These are phyloP conservation scores for Clanis bilineata DNA, from an alignment of 2,888 invertebrate species.

Conservation along the genomic window DNA sequence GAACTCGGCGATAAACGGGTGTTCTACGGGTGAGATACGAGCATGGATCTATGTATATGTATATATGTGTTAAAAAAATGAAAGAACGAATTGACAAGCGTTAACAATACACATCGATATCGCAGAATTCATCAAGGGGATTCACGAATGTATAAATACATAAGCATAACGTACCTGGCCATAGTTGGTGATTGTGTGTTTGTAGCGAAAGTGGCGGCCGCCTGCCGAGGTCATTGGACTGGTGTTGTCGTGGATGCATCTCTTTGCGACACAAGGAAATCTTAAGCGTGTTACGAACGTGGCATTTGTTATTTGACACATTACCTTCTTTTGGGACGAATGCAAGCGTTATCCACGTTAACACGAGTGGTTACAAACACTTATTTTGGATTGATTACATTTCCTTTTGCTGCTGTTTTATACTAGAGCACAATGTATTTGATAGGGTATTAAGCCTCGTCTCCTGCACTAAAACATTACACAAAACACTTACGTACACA, in stretches of 20 bases:
- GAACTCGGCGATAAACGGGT: too few relatives aligned
- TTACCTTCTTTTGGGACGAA: conserved; percentile 13
- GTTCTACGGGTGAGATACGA: too few relatives aligned
- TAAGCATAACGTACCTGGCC: conserved; percentile 26
- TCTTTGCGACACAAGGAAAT: conserved; percentile 47
- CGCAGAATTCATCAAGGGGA: conserved; percentile 12
- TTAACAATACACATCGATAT: conserved; percentile 21
- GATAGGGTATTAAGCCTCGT: too few relatives aligned
- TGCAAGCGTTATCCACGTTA: neutral
- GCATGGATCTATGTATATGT: too few relatives aligned
- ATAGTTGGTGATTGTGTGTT: conserved; percentile 38
- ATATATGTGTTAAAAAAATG: too few relatives aligned
- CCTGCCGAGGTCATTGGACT: conserved; percentile 55
- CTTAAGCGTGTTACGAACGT: conserved; percentile 52
- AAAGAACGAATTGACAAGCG: neutral
- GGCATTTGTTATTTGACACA: conserved; percentile 36
- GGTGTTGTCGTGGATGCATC: conserved; percentile 51
- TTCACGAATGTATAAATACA: conserved; percentile 28
- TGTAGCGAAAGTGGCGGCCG: conserved; percentile 66
- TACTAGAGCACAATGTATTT: too few relatives aligned
- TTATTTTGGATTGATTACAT: neutral
- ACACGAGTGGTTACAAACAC: neutral
- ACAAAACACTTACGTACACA: too few relatives aligned
- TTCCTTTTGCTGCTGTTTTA: neutral
- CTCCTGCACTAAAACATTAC: too few relatives aligned